phyloP scores from a whole-genome alignment of 2,888 invertebrate species.

The Dicyrtoma fusca region DNA sequence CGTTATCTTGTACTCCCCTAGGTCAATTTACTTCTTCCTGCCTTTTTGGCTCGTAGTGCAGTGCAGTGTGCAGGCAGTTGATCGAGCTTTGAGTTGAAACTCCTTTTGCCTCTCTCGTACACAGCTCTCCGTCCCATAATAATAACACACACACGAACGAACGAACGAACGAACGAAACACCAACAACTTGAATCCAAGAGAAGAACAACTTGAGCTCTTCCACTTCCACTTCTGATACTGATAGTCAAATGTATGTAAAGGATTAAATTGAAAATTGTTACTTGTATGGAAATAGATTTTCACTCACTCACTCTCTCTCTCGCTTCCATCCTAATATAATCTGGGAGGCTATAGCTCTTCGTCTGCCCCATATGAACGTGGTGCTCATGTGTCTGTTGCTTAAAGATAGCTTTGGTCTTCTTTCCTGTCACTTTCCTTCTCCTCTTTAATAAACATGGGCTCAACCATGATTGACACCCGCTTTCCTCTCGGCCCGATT shows the following conservation, averaged over 20 bases:
- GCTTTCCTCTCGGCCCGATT: neutral
- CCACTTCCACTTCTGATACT: too few relatives aligned
- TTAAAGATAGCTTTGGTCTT: slow-evolving; percentile 7
- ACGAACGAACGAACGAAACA: too few relatives aligned
- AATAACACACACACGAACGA: too few relatives aligned
- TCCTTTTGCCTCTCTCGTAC: neutral
- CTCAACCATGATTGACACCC: slow-evolving; percentile 17
- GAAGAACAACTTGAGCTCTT: too few relatives aligned
- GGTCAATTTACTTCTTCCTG: slow-evolving; percentile 38
- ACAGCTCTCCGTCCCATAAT: neutral
- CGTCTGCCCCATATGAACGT: neutral
- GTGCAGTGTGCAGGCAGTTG: neutral
- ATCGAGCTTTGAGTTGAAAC: slow-evolving; percentile 10
- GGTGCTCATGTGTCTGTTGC: neutral
- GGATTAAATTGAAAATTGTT: slow-evolving; percentile 18
- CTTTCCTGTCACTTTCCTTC: slow-evolving; percentile 14
- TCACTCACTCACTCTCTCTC: neutral
- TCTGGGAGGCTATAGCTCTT: neutral
- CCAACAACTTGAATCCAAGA: too few relatives aligned
- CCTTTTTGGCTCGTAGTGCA: slow-evolving; percentile 26
- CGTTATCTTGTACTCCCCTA: slow-evolving; percentile 40
- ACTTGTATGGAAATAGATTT: slow-evolving; percentile 12
- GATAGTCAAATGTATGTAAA: too few relatives aligned
- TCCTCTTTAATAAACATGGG: slow-evolving; percentile 16
- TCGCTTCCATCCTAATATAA: neutral